phyloP scores from a whole-genome alignment of 2,797 vertebrate species.

The Microctenopoma lineatum region DNA sequence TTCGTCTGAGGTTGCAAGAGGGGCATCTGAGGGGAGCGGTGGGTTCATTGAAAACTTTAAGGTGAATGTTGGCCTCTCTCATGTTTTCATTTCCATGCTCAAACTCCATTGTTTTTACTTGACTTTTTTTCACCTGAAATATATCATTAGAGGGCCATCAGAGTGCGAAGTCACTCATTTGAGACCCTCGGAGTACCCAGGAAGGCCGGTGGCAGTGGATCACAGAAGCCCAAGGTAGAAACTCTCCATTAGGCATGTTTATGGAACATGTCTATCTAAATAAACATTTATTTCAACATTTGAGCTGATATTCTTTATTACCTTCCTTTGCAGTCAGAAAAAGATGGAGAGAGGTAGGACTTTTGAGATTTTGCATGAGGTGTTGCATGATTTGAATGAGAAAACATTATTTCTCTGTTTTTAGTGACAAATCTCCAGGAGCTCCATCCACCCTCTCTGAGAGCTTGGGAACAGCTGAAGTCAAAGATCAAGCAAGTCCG shows the following conservation, averaged over 20 bases:
- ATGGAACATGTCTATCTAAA: not conserved
- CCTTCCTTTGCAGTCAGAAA: conserved; percentile 71
- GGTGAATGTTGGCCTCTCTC: conserved; percentile 37
- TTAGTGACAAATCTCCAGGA: conserved; percentile 77
- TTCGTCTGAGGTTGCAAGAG: conserved; percentile 66
- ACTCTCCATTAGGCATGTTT: not conserved
- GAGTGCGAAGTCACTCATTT: conserved; percentile 92
- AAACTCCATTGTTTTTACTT: not conserved
- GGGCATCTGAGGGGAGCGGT: conserved; percentile 78
- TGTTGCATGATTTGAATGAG: not conserved
- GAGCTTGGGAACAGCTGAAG: conserved; percentile 58
- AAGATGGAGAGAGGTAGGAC: conserved; percentile 78
- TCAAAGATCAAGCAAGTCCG: conserved; percentile 76
- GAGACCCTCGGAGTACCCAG: conserved; percentile 86
- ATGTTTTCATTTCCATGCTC: not conserved
- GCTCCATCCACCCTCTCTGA: conserved; percentile 41
- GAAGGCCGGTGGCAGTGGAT: conserved; percentile 67
- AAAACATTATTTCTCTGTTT: conserved; percentile 29
- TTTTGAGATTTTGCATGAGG: not conserved
- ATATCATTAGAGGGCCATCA: conserved; percentile 85
- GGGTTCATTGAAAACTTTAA: conserved; percentile 89
- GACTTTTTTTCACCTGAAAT: not conserved
- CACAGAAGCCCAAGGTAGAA: conserved; percentile 77
- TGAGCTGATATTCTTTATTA: not conserved
- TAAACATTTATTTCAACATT: not conserved